Conservation (phyloP, 2,797 vertebrate species). For the Coranthus polyacanthus region DNA sequence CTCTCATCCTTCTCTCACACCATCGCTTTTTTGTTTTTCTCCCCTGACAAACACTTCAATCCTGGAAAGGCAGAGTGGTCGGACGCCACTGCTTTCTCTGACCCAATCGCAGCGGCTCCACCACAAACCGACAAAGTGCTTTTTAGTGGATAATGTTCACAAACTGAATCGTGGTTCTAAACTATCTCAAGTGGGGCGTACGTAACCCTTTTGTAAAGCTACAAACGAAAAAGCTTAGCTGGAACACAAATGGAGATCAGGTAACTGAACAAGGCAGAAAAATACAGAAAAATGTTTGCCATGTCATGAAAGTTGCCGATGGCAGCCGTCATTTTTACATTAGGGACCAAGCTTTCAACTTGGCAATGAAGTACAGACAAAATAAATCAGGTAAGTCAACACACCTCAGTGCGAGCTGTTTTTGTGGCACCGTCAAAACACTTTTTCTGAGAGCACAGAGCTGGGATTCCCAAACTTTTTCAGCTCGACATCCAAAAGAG, state of each 20-base stretch:
- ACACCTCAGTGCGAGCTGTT: constrained; percentile 1
- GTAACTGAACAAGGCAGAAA: neutral
- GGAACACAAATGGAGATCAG: neutral
- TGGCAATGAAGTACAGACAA: neutral
- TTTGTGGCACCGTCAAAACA: constrained; percentile 22
- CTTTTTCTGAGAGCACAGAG: too few species aligned
- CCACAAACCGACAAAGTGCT: constrained; percentile 38
- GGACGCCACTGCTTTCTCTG: constrained; percentile 11
- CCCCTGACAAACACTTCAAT: constrained; percentile 30
- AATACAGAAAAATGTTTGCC: constrained; percentile 2
- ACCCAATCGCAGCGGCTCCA: constrained; percentile 3
- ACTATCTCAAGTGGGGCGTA: constrained; percentile 16
- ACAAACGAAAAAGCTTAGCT: neutral
- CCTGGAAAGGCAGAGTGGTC: constrained; percentile 23
- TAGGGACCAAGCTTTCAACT: constrained; percentile 18
- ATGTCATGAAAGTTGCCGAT: constrained; percentile 12
- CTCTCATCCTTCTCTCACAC: constrained; percentile 44
- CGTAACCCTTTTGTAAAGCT: neutral
- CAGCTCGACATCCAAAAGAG: too few species aligned
- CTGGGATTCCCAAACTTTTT: too few species aligned
- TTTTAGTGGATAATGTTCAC: constrained; percentile 14
- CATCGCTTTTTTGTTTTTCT: constrained; percentile 12
- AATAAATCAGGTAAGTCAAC: constrained; percentile 17
- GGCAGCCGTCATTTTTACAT: constrained; percentile 14
- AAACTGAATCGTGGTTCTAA: constrained; percentile 10